A percentile compares a stretch with the other conserved stretches of the same genome.
phyloP scores from a whole-genome alignment of 2,113 vertebrate species.

The Tachuris rubrigastra region DNA sequence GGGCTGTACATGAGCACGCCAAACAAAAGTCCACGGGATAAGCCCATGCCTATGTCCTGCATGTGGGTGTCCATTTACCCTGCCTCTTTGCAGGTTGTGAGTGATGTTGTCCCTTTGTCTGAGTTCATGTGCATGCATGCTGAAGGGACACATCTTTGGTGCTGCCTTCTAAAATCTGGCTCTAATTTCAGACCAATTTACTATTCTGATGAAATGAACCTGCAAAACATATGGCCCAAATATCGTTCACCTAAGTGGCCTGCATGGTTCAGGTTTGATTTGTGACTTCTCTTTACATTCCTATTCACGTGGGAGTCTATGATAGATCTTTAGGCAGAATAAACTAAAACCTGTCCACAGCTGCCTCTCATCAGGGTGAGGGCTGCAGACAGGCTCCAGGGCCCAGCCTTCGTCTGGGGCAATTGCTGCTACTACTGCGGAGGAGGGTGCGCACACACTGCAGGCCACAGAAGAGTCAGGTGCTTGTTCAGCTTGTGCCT shows the following conservation, averaged over 20 bases:
- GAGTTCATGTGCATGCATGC: rapidly evolving
- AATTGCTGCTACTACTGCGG: slow-evolving; percentile 35
- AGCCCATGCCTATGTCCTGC: neutral
- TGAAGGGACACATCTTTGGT: neutral
- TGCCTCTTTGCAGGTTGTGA: neutral
- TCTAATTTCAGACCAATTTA: slow-evolving; percentile 61
- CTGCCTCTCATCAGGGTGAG: slow-evolving; percentile 73
- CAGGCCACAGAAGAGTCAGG: neutral
- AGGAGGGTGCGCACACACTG: neutral
- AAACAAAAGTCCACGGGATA: rapidly evolving
- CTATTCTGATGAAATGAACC: slow-evolving; percentile 47
- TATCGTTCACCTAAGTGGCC: slow-evolving; percentile 38
- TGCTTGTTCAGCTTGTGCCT: neutral
- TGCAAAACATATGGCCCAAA: slow-evolving; percentile 68
- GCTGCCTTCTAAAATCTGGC: slow-evolving; percentile 55
- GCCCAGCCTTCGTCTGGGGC: neutral
- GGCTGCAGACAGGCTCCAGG: slow-evolving; percentile 33
- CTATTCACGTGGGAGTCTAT: slow-evolving; percentile 49
- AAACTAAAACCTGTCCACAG: slow-evolving; percentile 35
- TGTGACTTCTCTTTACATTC: slow-evolving; percentile 62
- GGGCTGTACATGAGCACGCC: neutral
- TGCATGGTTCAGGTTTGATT: slow-evolving; percentile 57
- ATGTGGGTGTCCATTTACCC: neutral
- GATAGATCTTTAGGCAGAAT: slow-evolving; percentile 59
- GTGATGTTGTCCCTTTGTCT: neutral